Evolutionary conservation across 1,140 invertebrate species (phyloP), one percentile per base, ranked within the genome.

Genomic region (Papilio dardanus): DNA sequence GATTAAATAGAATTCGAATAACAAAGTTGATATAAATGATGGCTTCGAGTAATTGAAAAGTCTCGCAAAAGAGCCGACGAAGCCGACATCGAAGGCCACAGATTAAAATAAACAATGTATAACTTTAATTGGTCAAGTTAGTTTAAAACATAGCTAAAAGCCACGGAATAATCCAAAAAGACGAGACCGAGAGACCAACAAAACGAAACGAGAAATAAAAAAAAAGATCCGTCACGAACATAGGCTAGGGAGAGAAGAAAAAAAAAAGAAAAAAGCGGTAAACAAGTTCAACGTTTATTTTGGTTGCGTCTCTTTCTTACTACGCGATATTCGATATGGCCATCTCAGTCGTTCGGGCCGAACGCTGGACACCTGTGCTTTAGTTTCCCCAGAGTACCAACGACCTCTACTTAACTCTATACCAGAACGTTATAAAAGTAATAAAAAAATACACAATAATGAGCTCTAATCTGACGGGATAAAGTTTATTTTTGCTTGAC

Each of bases 281-380:
- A 89, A 90, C 87, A 92, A 93, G 91, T 92, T 92, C 90, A 92
- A 89, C 91, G 89, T 93, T 93, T 93, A 93, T 93, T 93, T 93
- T 93, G 83, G 88, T 93, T 86, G 86, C 80, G 82, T 92, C 88
- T 65, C 83, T 74, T 77, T 92, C 86, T 30, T 46, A 35, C 89
- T 14, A 21, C 14, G 2, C 1, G 4, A 7, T 6, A 68, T 83
- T 85, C 75, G 10, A 6, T 88, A 85, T 83, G 46, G 40, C 79
- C 62, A 28, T 91, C 91, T 86, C 83, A 74, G 74, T 89, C 86
- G 50, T 78, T 67, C 85, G 54, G 83, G 79, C 88, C 86, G 91
- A 93, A 88, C 92, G 92, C 86, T 92, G 92, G 91, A 92, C 92
- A 93, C 92, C 92, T 93, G 92, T 93, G 92, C 92, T 92, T 93